Conservation (phyloP, 2,113 vertebrate species). For the Etia nguti region DNA sequence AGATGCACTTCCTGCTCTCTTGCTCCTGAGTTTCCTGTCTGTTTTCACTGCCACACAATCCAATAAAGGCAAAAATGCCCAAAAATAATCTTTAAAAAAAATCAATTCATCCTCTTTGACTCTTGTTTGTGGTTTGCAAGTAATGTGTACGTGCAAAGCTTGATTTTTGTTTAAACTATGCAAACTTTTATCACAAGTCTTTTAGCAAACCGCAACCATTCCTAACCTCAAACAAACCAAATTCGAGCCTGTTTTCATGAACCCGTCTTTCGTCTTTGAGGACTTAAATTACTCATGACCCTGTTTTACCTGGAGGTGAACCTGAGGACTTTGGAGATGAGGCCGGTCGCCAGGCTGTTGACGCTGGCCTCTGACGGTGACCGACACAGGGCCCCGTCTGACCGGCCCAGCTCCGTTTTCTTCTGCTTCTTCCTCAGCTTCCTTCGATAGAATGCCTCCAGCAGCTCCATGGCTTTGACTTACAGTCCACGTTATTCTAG, state of each 20-base stretch:
- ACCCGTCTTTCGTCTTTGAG: background rate
- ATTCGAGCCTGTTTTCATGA: background rate
- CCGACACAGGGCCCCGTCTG: conserved; percentile 61
- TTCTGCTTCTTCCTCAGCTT: conserved; percentile 69
- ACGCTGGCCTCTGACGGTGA: conserved; percentile 57
- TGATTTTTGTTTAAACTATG: background rate
- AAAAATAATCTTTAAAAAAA: background rate
- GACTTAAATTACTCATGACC: background rate
- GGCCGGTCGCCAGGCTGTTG: conserved; percentile 57
- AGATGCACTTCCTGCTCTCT: background rate
- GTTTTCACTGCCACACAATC: background rate
- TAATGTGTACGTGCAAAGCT: background rate
- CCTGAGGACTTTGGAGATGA: conserved; percentile 72
- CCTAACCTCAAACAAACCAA: background rate
- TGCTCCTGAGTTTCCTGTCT: background rate
- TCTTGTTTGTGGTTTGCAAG: background rate
- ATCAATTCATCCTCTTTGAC: background rate
- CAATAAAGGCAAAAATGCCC: background rate
- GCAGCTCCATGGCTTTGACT: conserved; percentile 45
- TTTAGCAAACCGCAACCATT: background rate
- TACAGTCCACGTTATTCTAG: background rate
- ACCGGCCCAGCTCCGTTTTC: conserved; percentile 33
- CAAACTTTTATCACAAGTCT: background rate
- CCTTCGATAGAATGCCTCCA: conserved; percentile 68
- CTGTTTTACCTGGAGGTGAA: conserved; percentile 71